phyloP scores from a whole-genome alignment of 1,140 invertebrate genomes.

The Medauroidea extradentata region DNA sequence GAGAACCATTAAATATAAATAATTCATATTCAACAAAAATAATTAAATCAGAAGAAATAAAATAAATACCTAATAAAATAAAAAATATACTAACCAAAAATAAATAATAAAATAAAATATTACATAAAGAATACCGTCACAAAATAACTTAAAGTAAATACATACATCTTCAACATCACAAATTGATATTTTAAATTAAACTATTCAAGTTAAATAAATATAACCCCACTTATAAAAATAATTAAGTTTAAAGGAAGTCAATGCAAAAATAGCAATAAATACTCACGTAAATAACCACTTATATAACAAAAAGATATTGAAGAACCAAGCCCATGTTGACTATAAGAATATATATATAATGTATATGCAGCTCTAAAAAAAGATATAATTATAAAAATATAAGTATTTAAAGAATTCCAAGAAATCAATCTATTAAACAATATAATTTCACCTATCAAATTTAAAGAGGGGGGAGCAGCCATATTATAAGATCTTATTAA shows the following conservation, averaged over 20 bases:
- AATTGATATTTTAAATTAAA: conserved; percentile 27
- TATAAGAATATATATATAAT: conserved; percentile 48
- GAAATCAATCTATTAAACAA: conserved; percentile 52
- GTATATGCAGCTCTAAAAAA: conserved; percentile 32
- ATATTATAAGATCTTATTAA: conserved; percentile 49
- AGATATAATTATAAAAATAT: conserved; percentile 45
- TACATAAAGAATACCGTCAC: conserved; percentile 41
- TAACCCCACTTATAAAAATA: conserved; percentile 49
- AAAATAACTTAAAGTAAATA: conserved; percentile 44
- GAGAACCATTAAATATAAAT: conserved; percentile 40
- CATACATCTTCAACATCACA: conserved; percentile 24
- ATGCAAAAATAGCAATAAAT: conserved; percentile 55
- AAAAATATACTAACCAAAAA: conserved; percentile 34
- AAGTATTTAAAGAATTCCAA: conserved; percentile 38
- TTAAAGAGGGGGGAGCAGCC: conserved; percentile 35
- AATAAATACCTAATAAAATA: conserved; percentile 39
- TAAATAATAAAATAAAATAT: conserved; percentile 39
- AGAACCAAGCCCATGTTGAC: conserved; percentile 50
- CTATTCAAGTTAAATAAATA: conserved; percentile 46
- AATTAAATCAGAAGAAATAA: conserved; percentile 44
- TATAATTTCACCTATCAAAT: conserved; percentile 50
- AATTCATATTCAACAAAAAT: conserved; percentile 50
- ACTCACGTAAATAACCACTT: conserved; percentile 46
- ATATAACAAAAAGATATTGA: conserved; percentile 41
- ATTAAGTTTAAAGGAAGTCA: conserved; percentile 55